A percentile compares a stretch with the other conserved stretches of the same genome.
phyloP scores from a whole-genome alignment of 1,140 invertebrate genomes.

The Drosophila baimaii region DNA sequence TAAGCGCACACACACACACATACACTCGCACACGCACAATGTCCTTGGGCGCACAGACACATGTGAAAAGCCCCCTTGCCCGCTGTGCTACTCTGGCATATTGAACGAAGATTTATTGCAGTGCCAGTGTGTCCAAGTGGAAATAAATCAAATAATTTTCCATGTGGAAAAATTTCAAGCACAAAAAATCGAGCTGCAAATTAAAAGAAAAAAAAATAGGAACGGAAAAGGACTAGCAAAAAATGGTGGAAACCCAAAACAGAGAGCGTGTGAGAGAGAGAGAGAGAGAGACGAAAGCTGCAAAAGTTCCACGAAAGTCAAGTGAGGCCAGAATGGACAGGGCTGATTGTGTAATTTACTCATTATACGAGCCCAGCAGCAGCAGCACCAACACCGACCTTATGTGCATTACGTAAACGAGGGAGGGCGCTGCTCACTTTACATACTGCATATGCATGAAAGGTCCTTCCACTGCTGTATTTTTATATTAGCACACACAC shows the following conservation, averaged over 20 bases:
- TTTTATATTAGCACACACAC: constrained; percentile 66
- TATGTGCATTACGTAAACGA: constrained; percentile 57
- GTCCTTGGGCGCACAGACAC: constrained; percentile 60
- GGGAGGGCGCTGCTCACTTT: constrained; percentile 58
- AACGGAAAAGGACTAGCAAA: constrained; percentile 2
- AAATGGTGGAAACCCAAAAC: constrained; percentile 43
- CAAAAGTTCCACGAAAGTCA: constrained; percentile 61
- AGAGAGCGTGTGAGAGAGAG: constrained; percentile 6
- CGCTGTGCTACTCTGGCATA: constrained; percentile 69
- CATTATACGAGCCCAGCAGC: constrained; percentile 67
- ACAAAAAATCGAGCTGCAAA: constrained; percentile 65
- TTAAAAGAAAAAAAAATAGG: constrained; percentile 52
- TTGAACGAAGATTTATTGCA: constrained; percentile 84
- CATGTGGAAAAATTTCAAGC: constrained; percentile 83
- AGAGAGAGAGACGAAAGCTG: constrained; percentile 26
- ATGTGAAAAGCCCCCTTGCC: constrained; percentile 46
- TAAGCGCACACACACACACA: constrained; percentile 43
- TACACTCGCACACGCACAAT: constrained; percentile 46
- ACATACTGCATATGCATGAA: constrained; percentile 77
- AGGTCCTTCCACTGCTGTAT: constrained; percentile 54
- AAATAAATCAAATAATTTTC: constrained; percentile 84
- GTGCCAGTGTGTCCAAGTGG: constrained; percentile 82
- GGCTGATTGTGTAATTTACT: constrained; percentile 80
- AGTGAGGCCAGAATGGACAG: constrained; percentile 59
- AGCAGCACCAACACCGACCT: constrained; percentile 48